These are phyloP conservation scores for Melanocharis versteri DNA, from an alignment of 2,113 vertebrate species.

Conservation along the genomic window DNA sequence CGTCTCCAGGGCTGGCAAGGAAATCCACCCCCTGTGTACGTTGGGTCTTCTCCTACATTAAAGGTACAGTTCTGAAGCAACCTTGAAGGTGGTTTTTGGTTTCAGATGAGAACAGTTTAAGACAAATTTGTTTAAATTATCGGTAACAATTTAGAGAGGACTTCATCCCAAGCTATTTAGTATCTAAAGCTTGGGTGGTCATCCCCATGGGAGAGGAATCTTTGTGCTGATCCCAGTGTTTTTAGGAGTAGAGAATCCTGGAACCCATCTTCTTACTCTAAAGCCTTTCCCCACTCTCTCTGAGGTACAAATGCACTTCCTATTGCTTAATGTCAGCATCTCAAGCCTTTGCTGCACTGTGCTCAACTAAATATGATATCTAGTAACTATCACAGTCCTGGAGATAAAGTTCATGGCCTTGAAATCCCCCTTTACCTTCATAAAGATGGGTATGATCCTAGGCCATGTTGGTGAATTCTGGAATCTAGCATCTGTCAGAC, in stretches of 20 bases:
- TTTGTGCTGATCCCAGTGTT: background rate
- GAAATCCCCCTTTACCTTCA: background rate
- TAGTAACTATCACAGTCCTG: background rate
- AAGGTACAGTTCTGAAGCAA: conserved; percentile 79
- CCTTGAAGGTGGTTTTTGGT: background rate
- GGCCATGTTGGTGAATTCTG: background rate
- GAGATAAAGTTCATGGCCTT: background rate
- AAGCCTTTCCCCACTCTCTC: background rate
- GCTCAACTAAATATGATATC: background rate
- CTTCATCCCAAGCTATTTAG: background rate
- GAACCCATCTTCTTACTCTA: background rate
- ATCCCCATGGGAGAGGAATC: background rate
- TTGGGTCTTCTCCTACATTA: conserved; percentile 96
- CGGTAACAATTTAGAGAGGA: background rate
- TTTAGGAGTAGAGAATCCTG: background rate
- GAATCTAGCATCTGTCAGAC: background rate
- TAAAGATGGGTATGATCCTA: background rate
- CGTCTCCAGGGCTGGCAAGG: conserved; percentile 95
- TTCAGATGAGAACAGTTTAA: background rate
- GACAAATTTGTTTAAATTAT: background rate
- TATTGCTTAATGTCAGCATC: background rate
- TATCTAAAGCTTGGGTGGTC: background rate
- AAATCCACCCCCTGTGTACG: conserved; percentile 91
- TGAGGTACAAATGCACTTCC: background rate
- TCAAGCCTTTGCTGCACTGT: background rate